Base-by-base conservation (phyloP, 1,140 invertebrate species). In the Drosophila tani region DNA sequence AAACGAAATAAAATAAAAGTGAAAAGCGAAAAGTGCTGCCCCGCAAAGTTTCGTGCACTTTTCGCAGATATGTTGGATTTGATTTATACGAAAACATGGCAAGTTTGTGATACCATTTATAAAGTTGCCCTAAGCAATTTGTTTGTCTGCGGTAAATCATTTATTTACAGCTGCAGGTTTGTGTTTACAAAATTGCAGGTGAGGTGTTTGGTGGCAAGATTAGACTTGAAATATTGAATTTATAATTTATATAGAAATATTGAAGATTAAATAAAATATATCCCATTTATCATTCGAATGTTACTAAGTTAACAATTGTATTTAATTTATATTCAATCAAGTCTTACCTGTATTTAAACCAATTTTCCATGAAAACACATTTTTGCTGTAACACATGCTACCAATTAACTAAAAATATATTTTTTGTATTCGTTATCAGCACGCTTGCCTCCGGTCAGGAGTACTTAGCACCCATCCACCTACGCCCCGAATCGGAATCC, bases 1-100 rank as follows among this genome's bases (percentile, higher is more conserved):
- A 76, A 81, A 77, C 58, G 40, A 76, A 81, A 81, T 81, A 76
- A 57, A 65, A 76, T 62, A 66, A 63, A 75, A 74, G 47, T 49
- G 53, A 55, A 55, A 62, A 56, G 55, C 56, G 51, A 55, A 55
- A 56, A 56, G 65, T 57, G 59, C 21, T 55, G 38, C 67, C 56
- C 38, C 40, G 43, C 24, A 75, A 62, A 81, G 49, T 81, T 66
- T 78, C 45, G 32, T 70, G 65, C 56, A 59, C 41, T 58, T 57
- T 57, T 63, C 45, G 15, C 29, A 69, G 45, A 77, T 70, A 62
- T 69, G 46, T 27, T 38, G 47, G 29, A 73, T 62, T 78, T 78
- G 55, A 76, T 77, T 78, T 69, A 68, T 73, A 38, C n/a, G 64
- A 69, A 56, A 68, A 79, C 76, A 78, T 32, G 21, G 53, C 58